Conservation (phyloP, 92 coral and sea anemone genomes). For the Parazoanthus darwini region DNA sequence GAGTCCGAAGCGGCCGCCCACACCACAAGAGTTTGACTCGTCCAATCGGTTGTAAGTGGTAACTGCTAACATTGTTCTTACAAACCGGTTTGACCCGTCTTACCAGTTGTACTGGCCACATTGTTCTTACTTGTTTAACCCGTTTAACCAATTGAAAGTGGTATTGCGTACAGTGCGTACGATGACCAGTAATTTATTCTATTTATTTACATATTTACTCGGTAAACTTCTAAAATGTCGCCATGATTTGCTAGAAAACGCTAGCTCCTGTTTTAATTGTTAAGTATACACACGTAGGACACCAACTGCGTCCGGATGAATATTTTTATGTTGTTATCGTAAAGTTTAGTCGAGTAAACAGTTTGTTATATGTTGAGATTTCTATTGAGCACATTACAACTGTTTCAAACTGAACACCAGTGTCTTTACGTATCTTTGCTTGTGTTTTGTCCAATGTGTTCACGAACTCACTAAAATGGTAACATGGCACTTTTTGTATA, state of each 20-base stretch:
- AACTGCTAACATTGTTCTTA: neutral
- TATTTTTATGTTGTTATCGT: too few species aligned
- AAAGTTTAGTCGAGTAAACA: neutral
- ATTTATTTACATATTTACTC: too few species aligned
- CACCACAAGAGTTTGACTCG: constrained; percentile 76
- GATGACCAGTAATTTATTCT: too few species aligned
- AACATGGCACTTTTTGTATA: neutral
- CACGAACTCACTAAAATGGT: too few species aligned
- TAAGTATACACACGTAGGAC: too few species aligned
- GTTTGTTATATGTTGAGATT: neutral
- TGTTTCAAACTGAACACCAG: neutral
- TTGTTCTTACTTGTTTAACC: neutral
- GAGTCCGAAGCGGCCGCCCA: constrained; percentile 92
- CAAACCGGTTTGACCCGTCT: neutral
- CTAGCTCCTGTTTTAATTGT: too few species aligned
- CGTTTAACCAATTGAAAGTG: neutral
- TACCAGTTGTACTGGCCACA: neutral
- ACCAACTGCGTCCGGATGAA: too few species aligned
- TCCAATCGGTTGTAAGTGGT: constrained; percentile 72
- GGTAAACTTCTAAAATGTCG: too few species aligned
- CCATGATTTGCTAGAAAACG: too few species aligned
- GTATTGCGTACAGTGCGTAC: too few species aligned
- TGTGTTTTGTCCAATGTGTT: neutral
- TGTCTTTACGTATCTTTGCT: neutral
- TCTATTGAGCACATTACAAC: too few species aligned